Evolutionary conservation across 2,888 invertebrate species (phyloP), one percentile per base, ranked within the genome.

Genomic region (Napeogenes inachia): DNA sequence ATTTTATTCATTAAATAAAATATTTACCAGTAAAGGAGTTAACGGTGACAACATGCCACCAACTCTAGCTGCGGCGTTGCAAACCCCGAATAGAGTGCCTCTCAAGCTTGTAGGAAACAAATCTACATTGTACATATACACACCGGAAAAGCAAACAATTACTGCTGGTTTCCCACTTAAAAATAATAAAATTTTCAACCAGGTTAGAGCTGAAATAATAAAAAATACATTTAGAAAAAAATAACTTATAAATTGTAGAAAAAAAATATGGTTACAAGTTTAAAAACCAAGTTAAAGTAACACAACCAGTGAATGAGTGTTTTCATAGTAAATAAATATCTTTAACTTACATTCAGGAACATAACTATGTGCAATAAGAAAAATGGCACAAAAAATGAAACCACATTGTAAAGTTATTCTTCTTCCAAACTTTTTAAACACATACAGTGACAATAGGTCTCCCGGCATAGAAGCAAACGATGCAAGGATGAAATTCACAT

Each of bases 11-110:
- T 42, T 42, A 42, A 42, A 3, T 10, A 61, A 54, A 59, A 46
- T 57, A 60, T 75, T 78, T 76, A 87, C 87, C 80, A 87, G 65
- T 62, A 87, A 68, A 2, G 85, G 83, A 4, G 87, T 87, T 0
- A 87, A 72, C 2, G 87, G 87, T 3, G 87, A 83, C 64, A 87
- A 65, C 83, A 85, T 82, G 60, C 85, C 77, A 21, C 87, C 87
- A 30, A 84, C n/a, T 57, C 87, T 80, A 1, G 86, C 85, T 1
- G 80, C 77, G 2, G 82, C 84, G 59, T 81, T 84, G 4, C 87
- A 81, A 70, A 74, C 78, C 12, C 87, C 87, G 13, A 87, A 72
- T 13, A 87, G 70, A 0, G 85, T 82, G 4, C 86, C 87, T 70
- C 87, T 75, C 2, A 84, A 84, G 53, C 85, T 87, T 0, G 87